phyloP scores from a whole-genome alignment of 2,888 invertebrate genomes.

The Theodoxus fluviatilis region DNA sequence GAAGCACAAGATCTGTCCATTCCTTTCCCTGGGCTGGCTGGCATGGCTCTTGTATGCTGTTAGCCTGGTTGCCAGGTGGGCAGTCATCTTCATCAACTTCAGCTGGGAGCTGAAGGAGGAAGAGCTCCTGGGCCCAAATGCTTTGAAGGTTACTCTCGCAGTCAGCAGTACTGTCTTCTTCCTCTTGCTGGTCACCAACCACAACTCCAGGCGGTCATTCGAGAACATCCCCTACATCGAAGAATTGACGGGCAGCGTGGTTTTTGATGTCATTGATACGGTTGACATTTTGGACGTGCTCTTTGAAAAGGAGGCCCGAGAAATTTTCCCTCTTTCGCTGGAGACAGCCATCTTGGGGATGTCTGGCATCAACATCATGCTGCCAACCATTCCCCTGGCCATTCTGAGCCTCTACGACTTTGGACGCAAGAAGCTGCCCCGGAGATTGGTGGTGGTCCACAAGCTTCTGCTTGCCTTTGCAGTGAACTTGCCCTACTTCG shows the following conservation, averaged over 20 bases:
- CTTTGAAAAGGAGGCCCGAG: slow-evolving; percentile 55
- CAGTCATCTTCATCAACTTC: slow-evolving; percentile 67
- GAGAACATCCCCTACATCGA: slow-evolving; percentile 68
- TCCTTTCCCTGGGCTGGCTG: slow-evolving; percentile 65
- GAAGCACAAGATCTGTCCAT: slow-evolving; percentile 53
- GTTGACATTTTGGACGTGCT: slow-evolving; percentile 68
- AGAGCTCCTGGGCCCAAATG: slow-evolving; percentile 67
- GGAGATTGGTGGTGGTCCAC: slow-evolving; percentile 41
- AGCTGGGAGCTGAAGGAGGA: slow-evolving; percentile 49
- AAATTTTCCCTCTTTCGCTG: slow-evolving; percentile 50
- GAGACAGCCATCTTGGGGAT: slow-evolving; percentile 67
- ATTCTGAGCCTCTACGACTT: slow-evolving; percentile 68
- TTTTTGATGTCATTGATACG: slow-evolving; percentile 71
- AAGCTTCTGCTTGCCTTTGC: slow-evolving; percentile 67
- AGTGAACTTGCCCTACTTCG: slow-evolving; percentile 69
- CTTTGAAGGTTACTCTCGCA: slow-evolving; percentile 57
- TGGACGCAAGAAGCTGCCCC: slow-evolving; percentile 53
- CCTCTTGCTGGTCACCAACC: slow-evolving; percentile 69
- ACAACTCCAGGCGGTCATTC: slow-evolving; percentile 67
- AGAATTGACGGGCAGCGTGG: slow-evolving; percentile 68
- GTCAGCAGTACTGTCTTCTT: slow-evolving; percentile 68
- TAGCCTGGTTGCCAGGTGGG: slow-evolving; percentile 68
- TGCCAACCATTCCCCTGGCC: slow-evolving; percentile 69
- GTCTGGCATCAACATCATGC: slow-evolving; percentile 69
- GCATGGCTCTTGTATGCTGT: slow-evolving; percentile 69